Base-by-base conservation (phyloP, 2,797 vertebrate genomes). In the Anguilla pacifica region DNA sequence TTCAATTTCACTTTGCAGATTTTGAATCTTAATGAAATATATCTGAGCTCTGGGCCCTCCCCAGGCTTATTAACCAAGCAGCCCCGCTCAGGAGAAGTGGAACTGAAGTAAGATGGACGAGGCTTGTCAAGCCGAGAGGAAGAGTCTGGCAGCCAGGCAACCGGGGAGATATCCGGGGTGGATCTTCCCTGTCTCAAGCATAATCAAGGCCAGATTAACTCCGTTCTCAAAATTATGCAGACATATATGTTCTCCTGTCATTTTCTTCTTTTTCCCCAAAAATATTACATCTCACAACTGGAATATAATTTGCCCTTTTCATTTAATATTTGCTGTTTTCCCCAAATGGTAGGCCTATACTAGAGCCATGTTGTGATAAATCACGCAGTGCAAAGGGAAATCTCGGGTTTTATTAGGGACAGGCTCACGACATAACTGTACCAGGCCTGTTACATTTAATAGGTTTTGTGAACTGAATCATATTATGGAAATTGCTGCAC, bases 91-190 rank as follows among this genome's bases (percentile, higher is more conserved):
- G 90, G 89, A 88, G 90, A 91, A 90, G 25, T n/a, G 57, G 64
- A 92, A 93, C 93, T 91, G 89, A 93, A 94, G 92, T 93, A 90
- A 92, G 92, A 95, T 89, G 91, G 92, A 93, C 91, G 88, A 51
- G 86, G 89, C 90, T 89, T 94, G 91, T 94, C 95, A 91, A 89
- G 93, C 92, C 92, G 92, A 86, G 49, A 0, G 35, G 89, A 91
- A 91, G 89, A 87, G 84, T 74, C 91, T 90, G 92, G 55, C 57
- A 61, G 85, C 67, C 49, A 53, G 22, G 70, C 13, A n/a, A 53
- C 10, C 28, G 19, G 31, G 85, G 81, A 83, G 49, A 55, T 55
- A 83, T 83, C 51, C 53, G 17, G 72, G 79, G 79, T 82, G 79
- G 46, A 82, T 82, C 5, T 35, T 82, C 79, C 3, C 77, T 81